Base-by-base conservation (phyloP, 2,113 vertebrate genomes). In the Corythornis madagascariensis region DNA sequence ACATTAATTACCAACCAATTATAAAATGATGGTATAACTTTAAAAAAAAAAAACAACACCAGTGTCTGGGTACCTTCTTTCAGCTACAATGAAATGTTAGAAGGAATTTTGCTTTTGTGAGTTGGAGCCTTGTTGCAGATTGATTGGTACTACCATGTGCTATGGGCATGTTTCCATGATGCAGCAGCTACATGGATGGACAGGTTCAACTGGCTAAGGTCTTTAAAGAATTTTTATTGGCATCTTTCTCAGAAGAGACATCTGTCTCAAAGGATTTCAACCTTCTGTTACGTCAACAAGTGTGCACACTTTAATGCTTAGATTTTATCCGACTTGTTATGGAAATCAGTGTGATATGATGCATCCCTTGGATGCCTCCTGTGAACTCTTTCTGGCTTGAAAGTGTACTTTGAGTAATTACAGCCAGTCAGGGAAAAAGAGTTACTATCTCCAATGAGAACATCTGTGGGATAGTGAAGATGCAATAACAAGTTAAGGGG, bases 1-100 rank as follows among this genome's bases (percentile, higher is more conserved):
- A 94, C 96, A 96, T 95, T 97, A 96, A 97, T 97, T 95, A 97
- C 91, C 90, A 91, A 53, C 79, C 91, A 92, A 83, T 96, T 97
- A 91, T 86, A 93, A 95, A 95, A 96, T 88, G 92, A 84, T 73
- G 53, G 84, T 82, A 92, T 95, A 96, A 93, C 79, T 93, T 95
- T 82, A 61, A 82, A 96, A 70, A 93, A 86, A 86, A 35, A 35
- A 56, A 91, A 66, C 89, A 35, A 60, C 92, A 71, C 88, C 74
- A 86, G 83, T 85, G 57, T 56, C 92, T 95, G 88, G 82, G 71
- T 95, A 92, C 82, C 69, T 92, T 91, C 72, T 94, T 90, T 92
- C 83, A 53, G 50, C 63, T 71, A 76, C 70, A 88, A n/a, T 87
- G 85, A 75, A 85, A 83, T 53, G 64, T 31, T 79, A 78, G 75